Evolutionary conservation across 2,113 vertebrate species (phyloP).

Genomic region (Electrona antarctica): DNA sequence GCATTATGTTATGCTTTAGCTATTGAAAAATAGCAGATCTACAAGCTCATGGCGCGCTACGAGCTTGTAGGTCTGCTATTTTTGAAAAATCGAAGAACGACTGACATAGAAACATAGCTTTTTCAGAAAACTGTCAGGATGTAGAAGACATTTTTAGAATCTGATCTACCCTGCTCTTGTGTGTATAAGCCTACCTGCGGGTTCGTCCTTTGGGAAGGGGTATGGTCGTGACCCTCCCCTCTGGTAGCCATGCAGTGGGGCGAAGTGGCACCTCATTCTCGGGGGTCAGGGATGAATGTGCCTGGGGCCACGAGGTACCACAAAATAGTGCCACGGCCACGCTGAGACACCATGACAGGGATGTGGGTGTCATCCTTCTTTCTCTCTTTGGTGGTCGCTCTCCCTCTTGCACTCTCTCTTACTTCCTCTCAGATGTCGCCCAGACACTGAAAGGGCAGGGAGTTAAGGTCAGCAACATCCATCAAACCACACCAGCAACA

Average conservation of each 20-base stretch:
- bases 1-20: too few relatives aligned
- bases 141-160: too few relatives aligned
- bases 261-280: conserved; percentile 81
- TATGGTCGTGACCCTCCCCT: conserved; percentile 82
- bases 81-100: too few relatives aligned
- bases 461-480: conserved; percentile 59
- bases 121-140: too few relatives aligned
- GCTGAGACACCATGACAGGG: conserved; percentile 58
- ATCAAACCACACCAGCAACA: conserved; percentile 26
- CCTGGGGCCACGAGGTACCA: conserved; percentile 47
- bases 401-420: conserved; percentile 3
- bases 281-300: conserved; percentile 58
- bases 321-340: conserved; percentile 60
- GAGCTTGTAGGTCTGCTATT: too few relatives aligned
- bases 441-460: conserved; percentile 34
- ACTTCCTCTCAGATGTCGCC: conserved; percentile 25
- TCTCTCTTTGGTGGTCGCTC: background rate
- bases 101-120: too few relatives aligned
- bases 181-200: conserved; percentile 80
- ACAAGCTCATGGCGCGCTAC: too few relatives aligned
- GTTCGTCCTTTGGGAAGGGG: conserved; percentile 83
- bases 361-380: conserved; percentile 41
- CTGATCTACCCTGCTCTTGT: too few relatives aligned
- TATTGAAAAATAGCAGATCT: too few relatives aligned
- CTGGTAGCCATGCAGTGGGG: conserved; percentile 77